phyloP scores from a whole-genome alignment of 1,140 invertebrate species.

The Drosophila micromelanica region DNA sequence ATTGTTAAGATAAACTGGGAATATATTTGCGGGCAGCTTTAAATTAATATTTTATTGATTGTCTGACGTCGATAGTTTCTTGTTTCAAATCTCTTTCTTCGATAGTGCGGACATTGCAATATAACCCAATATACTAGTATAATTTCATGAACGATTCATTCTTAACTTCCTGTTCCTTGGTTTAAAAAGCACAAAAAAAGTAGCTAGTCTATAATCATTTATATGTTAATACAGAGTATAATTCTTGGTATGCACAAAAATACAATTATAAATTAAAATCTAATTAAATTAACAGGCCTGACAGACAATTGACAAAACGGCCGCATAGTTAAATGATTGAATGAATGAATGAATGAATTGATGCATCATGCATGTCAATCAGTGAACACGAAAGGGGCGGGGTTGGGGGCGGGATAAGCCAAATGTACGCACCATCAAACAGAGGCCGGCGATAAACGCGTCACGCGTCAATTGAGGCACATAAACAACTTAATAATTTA shows the following conservation, averaged over 20 bases:
- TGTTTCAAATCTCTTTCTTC: no score
- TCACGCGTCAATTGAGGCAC: conserved; percentile 53
- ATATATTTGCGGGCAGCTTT: no score
- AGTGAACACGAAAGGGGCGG: background rate
- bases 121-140: no score
- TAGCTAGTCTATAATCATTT: background rate
- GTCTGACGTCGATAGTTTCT: no score
- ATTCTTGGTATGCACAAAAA: conserved; percentile 43
- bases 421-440: conserved; percentile 44
- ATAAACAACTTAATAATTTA: conserved; percentile 68
- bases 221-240: conserved; percentile 14
- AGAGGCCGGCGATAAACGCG: conserved; percentile 14
- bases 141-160: no score
- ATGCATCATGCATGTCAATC: conserved; percentile 11
- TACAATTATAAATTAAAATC: conserved; percentile 77
- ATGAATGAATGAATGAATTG: conserved; percentile 19
- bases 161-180: no score
- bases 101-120: no score
- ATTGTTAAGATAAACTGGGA: no score
- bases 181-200: no score
- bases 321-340: conserved; percentile 34
- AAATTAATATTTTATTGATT: no score
- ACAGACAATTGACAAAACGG: conserved; percentile 60
- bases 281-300: conserved; percentile 75
- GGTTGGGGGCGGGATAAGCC: no score